phyloP scores from a whole-genome alignment of 2,113 vertebrate species.

The Pomatorhinus ruficollis region DNA sequence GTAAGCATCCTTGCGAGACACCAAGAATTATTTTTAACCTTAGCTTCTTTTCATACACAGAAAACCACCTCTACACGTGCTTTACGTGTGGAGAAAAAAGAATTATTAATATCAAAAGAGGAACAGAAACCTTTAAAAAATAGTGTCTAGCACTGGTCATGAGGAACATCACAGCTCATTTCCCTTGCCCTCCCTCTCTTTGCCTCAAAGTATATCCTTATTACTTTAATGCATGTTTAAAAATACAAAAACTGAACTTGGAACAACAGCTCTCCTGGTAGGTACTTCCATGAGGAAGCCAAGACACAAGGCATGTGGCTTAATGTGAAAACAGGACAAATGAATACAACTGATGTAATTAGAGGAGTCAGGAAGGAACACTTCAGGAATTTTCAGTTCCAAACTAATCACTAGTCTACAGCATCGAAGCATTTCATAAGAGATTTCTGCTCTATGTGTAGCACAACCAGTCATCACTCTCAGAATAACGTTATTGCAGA shows the following conservation, averaged over 20 bases:
- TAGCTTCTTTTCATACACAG: neutral
- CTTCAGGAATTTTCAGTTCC: constrained; percentile 2
- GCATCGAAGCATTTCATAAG: neutral
- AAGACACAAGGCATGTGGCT: neutral
- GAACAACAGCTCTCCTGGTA: neutral
- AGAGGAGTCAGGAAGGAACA: neutral
- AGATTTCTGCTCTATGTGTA: neutral
- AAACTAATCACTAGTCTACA: constrained; percentile 14
- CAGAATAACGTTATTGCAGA: neutral
- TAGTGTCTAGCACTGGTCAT: neutral
- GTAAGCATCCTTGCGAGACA: neutral
- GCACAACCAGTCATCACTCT: neutral
- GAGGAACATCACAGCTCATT: neutral
- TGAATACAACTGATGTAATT: neutral
- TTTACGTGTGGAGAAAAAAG: neutral
- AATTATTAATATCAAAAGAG: neutral
- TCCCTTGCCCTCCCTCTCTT: neutral
- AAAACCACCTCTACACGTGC: rapidly evolving
- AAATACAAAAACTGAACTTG: neutral
- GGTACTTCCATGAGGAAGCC: neutral
- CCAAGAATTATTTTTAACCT: neutral
- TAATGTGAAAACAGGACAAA: neutral
- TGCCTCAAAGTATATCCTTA: neutral
- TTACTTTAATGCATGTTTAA: neutral
- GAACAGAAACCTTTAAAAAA: neutral